Conservation (phyloP, 2,113 vertebrate species). For the Bos javanicus region DNA sequence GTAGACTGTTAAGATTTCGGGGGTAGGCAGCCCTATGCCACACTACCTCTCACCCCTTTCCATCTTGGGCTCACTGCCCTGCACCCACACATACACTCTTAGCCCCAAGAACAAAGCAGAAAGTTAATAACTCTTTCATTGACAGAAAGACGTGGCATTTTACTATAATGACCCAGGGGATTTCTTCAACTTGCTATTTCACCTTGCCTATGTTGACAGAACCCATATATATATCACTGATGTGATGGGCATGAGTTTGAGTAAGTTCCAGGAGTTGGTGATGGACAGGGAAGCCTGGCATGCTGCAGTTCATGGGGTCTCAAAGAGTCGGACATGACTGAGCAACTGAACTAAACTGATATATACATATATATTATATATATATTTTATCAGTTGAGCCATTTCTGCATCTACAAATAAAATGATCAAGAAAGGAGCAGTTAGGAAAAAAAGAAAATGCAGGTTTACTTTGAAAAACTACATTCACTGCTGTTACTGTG, state of each 20-base stretch:
- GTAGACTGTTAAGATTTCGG: not conserved
- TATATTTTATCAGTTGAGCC: not conserved
- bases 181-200: not conserved
- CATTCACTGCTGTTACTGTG: not conserved
- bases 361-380: not conserved
- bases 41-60: fast-evolving
- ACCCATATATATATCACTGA: not conserved
- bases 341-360: not conserved
- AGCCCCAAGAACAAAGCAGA: not conserved
- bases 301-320: not conserved
- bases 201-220: not conserved
- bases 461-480: not conserved
- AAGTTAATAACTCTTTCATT: not conserved
- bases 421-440: not conserved
- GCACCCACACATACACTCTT: fast-evolving
- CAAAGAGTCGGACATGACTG: not conserved
- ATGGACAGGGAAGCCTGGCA: not conserved
- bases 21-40: not conserved
- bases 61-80: fast-evolving
- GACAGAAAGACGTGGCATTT: not conserved
- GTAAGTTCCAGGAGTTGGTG: not conserved
- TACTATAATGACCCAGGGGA: not conserved
- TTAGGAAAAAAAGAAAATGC: not conserved
- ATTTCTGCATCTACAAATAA: conserved; percentile 35
- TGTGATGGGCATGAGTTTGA: not conserved